Evolutionary conservation across 2,888 invertebrate genomes (phyloP), one percentile per base, ranked within the genome.

Genomic region (Tetanocera ferruginea): DNA sequence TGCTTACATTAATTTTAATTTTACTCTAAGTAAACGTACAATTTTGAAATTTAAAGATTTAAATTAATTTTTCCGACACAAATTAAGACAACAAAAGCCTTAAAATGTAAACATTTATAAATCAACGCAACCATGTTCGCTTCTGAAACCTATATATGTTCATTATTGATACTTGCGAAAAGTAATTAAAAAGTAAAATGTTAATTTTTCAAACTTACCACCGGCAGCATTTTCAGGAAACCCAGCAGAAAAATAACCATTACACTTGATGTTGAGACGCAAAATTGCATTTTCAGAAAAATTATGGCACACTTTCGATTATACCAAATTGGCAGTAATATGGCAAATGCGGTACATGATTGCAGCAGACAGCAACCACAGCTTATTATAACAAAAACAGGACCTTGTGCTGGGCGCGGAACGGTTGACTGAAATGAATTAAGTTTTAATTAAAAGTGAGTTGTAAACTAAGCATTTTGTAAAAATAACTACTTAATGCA

Each of bases 271-370:
- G 94, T 90, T 17, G 94, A 93, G 2, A 93, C 91, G 84, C 93
- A 93, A 85, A 93, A 94, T 86, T 94, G 94, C 83, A 94, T 90
- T 88, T 94, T 94, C 70, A 94, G 90, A 87, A 93, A 93, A 81
- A 93, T 91, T 55, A 93, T 88, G 85, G 93, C 93, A 78, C 90
- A 90, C 83, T 89, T 89, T 55, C 89, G 88, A 79, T 88, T 89
- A 80, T 88, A 90, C 86, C 90, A 87, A 79, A 89, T 88, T 79
- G 90, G 90, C 83, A 89, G 82, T 66, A 90, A 84, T 31, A 90
- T 87, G 76, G 88, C 87, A 74, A 90, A 88, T 51, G 90, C 89
- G 57, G 88, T 88, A 75, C 90, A 89, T 73, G 89, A 89, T 78
- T 89, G 90, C 71, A 90, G 84, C 75, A 90, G 86, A 80, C 90